Percentiles rank a stretch among this genome's conserved stretches.
Conservation (phyloP, 2,888 invertebrate species). For the Gryllus longicercus region DNA sequence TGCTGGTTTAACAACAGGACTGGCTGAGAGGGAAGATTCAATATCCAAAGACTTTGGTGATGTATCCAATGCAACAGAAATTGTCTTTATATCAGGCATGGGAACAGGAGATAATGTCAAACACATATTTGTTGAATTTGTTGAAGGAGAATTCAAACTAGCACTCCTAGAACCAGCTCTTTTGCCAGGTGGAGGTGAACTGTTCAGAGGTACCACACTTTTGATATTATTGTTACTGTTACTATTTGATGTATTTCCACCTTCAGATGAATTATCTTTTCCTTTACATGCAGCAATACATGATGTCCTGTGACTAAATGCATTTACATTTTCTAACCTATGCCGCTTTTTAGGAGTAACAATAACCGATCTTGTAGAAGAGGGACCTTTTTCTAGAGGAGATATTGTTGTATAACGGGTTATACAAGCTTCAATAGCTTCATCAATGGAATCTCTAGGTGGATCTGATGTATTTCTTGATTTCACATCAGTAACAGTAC, state of each 20-base stretch:
- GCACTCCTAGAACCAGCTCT: conserved; percentile 53
- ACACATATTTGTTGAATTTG: neutral
- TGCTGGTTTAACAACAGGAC: neutral
- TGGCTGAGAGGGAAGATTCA: neutral
- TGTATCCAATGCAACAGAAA: conserved; percentile 23
- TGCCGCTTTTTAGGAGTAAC: conserved; percentile 74
- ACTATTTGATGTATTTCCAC: conserved; percentile 33
- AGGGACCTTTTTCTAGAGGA: conserved; percentile 39
- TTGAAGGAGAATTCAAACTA: conserved; percentile 55
- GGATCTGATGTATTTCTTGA: conserved; percentile 30
- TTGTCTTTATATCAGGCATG: neutral
- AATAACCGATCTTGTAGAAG: conserved; percentile 40
- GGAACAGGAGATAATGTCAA: neutral
- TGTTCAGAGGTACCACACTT: conserved; percentile 52
- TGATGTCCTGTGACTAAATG: conserved; percentile 19
- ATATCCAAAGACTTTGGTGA: conserved; percentile 1
- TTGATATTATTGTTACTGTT: conserved; percentile 45
- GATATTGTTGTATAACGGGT: conserved; percentile 48
- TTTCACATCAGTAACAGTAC: conserved; percentile 27
- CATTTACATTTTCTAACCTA: conserved; percentile 52
- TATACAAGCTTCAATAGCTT: conserved; percentile 56
- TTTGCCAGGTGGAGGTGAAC: conserved; percentile 47
- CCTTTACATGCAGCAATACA: conserved; percentile 48
- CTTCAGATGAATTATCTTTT: conserved; percentile 36
- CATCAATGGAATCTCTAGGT: conserved; percentile 48